Evolutionary conservation across 2,888 invertebrate genomes (phyloP), one percentile per base, ranked within the genome.

Genomic region (Theristus sp.): DNA sequence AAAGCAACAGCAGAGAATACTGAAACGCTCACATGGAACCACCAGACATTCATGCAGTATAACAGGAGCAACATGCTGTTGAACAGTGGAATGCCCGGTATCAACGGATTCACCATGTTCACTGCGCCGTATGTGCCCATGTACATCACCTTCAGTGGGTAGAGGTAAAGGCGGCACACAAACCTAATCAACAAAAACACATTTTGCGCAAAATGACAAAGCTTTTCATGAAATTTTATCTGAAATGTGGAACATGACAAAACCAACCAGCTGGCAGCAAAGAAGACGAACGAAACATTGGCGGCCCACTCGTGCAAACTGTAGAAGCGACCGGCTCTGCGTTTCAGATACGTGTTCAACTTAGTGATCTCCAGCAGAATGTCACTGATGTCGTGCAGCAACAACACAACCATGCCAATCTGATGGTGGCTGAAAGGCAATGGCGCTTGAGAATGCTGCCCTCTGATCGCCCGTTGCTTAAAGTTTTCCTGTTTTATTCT

Each of bases 81-180:
- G 65, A 74, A 69, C 56, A 70, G 62, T 29, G 70, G 62, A 57
- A 68, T 68, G 64, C 71, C 70, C n/a, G 72, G 71, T 31, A 69
- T 62, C 24, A 29, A 2, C 13, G 62, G 60, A 56, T 59, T 49
- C 56, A 63, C 60, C 55, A 66, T 60, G 24, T 54, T n/a, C n/a
- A 31, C 26, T 17, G 68, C 63, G 29, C 67, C 67, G 46, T 69
- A 61, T 38, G 68, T 67, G 20, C 69, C 62, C 17, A 70, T 61
- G 58, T 69, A 69, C 26, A 75, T 63, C n/a, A 71, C 71, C 64
- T 72, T 71, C 60, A 74, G 61, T 3, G 75, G 75, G 64, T 69
- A 75, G 69, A 69, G 72, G 63, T 75, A 75, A 1, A 75, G 66
- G 46, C 75, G 67, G 59, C 68, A 67, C 2, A 70, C 58, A 62